Evolutionary conservation across 92 coral and sea anemone species (phyloP).

Genomic region (Blastomussa wellsi): DNA sequence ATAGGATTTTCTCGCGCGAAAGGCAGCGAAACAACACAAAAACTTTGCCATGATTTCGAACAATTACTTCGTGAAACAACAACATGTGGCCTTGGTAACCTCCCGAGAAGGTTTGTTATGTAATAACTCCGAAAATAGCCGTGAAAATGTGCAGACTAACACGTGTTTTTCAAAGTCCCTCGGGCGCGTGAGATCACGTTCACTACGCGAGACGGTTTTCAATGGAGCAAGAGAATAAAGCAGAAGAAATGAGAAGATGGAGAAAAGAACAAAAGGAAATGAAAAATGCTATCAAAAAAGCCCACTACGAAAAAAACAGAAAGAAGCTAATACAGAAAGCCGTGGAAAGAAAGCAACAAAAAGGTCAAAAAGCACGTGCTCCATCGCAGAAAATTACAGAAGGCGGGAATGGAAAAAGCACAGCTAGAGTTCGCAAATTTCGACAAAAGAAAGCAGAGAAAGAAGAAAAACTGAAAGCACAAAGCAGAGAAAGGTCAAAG

Average conservation of each 20-base stretch:
- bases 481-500: conserved; percentile 39
- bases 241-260: conserved; percentile 39
- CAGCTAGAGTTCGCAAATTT: conserved; percentile 35
- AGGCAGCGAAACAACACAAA: conserved; percentile 20
- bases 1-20: conserved; percentile 15
- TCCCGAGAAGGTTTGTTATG: conserved; percentile 41
- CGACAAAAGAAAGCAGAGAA: conserved; percentile 9
- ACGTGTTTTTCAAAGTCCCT: conserved; percentile 8
- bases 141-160: conserved; percentile 2
- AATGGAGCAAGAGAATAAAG: conserved; percentile 23
- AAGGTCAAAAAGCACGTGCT: conserved; percentile 27
- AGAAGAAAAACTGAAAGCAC: conserved; percentile 19
- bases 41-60: conserved; percentile 28
- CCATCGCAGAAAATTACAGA: conserved; percentile 24
- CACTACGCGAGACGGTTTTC: conserved; percentile 10
- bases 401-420: conserved; percentile 24
- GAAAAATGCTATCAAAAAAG: conserved; percentile 43
- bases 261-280: conserved; percentile 23
- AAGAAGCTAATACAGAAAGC: conserved; percentile 30
- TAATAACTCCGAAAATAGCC: conserved; percentile 1
- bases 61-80: conserved; percentile 15
- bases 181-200: neutral
- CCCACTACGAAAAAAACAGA: conserved; percentile 35
- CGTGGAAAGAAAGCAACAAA: conserved; percentile 38
- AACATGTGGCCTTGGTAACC: conserved; percentile 39